A percentile compares a stretch with the other conserved stretches of the same genome.
Conservation (phyloP, 1,140 invertebrate species). For the Penaeus indicus region DNA sequence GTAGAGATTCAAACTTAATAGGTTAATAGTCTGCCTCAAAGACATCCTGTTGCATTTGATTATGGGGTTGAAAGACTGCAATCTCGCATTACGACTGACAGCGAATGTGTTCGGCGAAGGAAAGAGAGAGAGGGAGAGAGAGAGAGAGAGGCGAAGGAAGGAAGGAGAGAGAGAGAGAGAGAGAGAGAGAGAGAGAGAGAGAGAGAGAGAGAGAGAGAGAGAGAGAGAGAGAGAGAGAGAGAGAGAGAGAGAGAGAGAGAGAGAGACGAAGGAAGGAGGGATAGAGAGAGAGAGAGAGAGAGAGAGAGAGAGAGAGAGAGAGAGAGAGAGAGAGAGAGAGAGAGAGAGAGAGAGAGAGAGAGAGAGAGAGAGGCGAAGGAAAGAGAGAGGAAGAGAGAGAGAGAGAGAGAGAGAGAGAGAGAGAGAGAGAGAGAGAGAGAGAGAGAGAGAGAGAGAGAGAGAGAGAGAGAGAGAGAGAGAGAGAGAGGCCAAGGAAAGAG, state of each 20-base stretch:
- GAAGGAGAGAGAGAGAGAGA: not conserved
- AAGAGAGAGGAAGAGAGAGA: too few relatives aligned
- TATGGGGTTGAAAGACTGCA: too few relatives aligned
- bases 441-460: not conserved
- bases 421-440: not conserved
- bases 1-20: too few relatives aligned
- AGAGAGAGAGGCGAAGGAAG: not conserved
- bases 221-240: slow-evolving; percentile 5
- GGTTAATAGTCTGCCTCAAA: too few relatives aligned
- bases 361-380: not conserved
- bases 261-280: not conserved
- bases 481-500: not conserved
- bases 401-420: not conserved
- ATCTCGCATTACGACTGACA: too few relatives aligned
- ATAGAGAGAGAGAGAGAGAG: not conserved
- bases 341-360: not conserved
- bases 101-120: not conserved
- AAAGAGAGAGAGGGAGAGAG: not conserved
- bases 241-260: not conserved
- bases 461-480: not conserved
- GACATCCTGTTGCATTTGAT: too few relatives aligned
- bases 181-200: not conserved
- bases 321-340: not conserved
- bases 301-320: not conserved
- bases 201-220: not conserved